A percentile compares a stretch with the other conserved stretches of the same genome.
phyloP scores from a whole-genome alignment of 2,113 vertebrate species.

The Campylorhamphus procurvoides region DNA sequence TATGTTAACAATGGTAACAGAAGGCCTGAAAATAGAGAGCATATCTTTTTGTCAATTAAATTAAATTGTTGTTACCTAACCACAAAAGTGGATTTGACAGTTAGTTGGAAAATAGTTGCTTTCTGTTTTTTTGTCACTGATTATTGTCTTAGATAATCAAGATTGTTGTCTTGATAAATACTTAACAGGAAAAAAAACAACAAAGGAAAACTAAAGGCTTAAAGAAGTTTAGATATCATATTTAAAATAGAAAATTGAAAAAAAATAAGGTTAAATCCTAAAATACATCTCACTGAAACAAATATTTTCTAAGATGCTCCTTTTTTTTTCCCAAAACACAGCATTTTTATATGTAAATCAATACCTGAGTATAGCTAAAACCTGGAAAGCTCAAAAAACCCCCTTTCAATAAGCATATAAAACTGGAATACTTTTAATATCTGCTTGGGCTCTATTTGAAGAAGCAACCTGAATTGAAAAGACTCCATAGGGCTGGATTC shows the following conservation, averaged over 20 bases:
- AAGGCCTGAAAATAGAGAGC: not conserved
- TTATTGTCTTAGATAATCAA: constrained; percentile 44
- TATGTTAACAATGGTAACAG: not conserved
- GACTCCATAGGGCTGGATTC: not conserved
- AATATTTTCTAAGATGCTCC: not conserved
- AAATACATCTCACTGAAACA: not conserved
- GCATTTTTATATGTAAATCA: not conserved
- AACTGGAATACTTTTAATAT: not conserved
- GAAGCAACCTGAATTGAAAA: not conserved
- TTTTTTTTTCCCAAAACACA: not conserved
- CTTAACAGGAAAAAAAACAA: not conserved
- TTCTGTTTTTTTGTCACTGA: constrained; percentile 31
- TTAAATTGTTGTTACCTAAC: not conserved
- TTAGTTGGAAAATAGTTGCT: constrained; percentile 64
- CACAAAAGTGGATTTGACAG: constrained; percentile 49
- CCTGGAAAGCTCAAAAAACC: not conserved
- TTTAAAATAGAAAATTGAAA: not conserved
- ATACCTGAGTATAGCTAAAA: not conserved
- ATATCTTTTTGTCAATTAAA: constrained; percentile 6
- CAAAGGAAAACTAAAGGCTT: not conserved
- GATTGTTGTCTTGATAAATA: not conserved
- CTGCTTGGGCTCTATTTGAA: not conserved
- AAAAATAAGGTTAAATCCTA: not conserved
- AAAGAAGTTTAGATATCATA: not conserved
- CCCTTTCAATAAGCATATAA: not conserved